Evolutionary conservation across 1,140 invertebrate genomes (phyloP), one percentile per base, ranked within the genome.

Genomic region (Euglossa dilemma): DNA sequence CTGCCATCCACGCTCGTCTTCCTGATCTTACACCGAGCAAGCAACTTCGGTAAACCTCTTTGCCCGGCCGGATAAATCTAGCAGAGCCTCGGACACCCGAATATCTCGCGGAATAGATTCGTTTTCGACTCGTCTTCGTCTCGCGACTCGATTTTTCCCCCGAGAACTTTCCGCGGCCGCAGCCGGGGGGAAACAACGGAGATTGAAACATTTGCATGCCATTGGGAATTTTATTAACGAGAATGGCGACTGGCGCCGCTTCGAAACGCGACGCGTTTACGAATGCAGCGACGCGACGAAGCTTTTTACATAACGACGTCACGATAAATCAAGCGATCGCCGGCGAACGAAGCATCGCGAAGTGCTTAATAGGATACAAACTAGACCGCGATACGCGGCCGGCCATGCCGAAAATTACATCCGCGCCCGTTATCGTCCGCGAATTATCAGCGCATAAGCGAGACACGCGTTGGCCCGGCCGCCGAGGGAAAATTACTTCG

Each of bases 31-130:
- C 63, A 52, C 25, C 57, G 50, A 73, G 36, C 61, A 54, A 73
- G 36, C 57, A 71, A 74, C 28, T 78, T 54, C 54, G 43, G 54
- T 76, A 84, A 80, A 87, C 80, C 84, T 87, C 74, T 83, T 75
- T 47, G 69, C 25, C 23, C 8, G 61, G 76, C 61, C 52, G 79
- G 77, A 75, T 63, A 71, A 66, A 47, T 61, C 43, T 52, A 57
- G 56, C 43, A 54, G n/a, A 73, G 47, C n/a, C 47, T 16, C 18
- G 56, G n/a, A 25, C 28, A 9, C 20, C 8, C 20, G 28, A 28
- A 18, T 54, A 64, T 47, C 25, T 20, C 2, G n/a, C 25, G 7
- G 61, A 63, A 16, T 8, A 18, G 25, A 18, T 18, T 36, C 14
- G 28, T 16, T n/a, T 14, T 25, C n/a, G 57, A 61, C n/a, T 3